Percentiles rank a stretch among this genome's conserved stretches.
Evolutionary conservation across 2,113 vertebrate species (phyloP).

Genomic region (Fulica atra): DNA sequence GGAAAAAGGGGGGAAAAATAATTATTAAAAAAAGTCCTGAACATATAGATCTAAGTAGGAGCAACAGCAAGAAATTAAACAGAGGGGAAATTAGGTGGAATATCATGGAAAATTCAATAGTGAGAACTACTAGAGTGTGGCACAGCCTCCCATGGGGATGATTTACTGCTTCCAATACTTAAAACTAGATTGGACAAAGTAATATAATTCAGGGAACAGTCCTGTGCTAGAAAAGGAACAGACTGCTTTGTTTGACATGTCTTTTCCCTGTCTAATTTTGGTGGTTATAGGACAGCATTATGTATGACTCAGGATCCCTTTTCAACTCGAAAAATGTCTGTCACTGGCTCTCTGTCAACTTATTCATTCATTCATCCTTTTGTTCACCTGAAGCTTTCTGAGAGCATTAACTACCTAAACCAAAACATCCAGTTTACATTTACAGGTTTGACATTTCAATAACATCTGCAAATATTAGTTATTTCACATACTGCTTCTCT

Average conservation of each 20-base stretch:
- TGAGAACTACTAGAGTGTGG: not conserved
- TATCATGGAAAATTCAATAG: not conserved
- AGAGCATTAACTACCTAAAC: not conserved
- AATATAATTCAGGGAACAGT: not conserved
- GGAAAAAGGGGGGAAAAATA: not conserved
- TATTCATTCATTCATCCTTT: not conserved
- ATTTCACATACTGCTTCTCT: not conserved
- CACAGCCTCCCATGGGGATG: not conserved
- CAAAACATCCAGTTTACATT: not conserved
- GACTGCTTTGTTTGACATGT: not conserved
- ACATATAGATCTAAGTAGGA: not conserved
- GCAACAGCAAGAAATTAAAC: not conserved
- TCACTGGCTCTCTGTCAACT: not conserved
- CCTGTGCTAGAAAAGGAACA: not conserved
- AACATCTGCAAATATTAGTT: conserved; percentile 18
- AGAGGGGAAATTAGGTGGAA: not conserved
- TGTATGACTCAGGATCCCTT: not conserved
- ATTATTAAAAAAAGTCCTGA: not conserved
- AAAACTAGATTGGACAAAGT: conserved; percentile 9
- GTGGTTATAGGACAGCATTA: not conserved
- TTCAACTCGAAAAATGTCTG: not conserved
- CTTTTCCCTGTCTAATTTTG: conserved; percentile 9
- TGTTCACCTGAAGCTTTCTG: not conserved
- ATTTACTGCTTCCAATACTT: conserved; percentile 18
- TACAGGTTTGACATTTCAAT: conserved; percentile 19